Evolutionary conservation across 2,888 invertebrate species (phyloP).

Genomic region (Pediacus dermestoides): DNA sequence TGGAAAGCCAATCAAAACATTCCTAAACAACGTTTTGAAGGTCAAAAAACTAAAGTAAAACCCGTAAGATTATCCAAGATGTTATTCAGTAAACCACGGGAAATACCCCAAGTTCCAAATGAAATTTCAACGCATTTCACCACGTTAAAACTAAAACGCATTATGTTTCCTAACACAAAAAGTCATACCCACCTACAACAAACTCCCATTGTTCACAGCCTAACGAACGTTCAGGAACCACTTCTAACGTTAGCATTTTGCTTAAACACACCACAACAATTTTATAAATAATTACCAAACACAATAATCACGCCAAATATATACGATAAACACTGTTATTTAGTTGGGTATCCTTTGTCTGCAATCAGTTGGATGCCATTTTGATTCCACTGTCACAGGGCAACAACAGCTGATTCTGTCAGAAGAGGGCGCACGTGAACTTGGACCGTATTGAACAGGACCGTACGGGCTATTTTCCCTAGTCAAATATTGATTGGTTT

Average conservation of each 20-base stretch:
- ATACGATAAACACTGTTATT: constrained; percentile 23
- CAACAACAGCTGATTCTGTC: constrained; percentile 44
- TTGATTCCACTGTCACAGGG: constrained; percentile 42
- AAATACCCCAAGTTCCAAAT: too few species aligned
- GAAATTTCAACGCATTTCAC: constrained; percentile 18
- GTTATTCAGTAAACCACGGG: too few species aligned
- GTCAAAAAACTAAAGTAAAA: constrained; percentile 10
- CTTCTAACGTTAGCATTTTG: constrained; percentile 93
- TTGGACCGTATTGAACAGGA: constrained; percentile 20
- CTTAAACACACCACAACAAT: too few species aligned
- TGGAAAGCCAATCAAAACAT: constrained; percentile 3
- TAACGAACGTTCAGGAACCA: constrained; percentile 91
- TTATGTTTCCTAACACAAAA: constrained; percentile 13
- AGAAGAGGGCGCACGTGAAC: constrained; percentile 20
- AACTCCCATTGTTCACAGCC: constrained; percentile 99
- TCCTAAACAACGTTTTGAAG: constrained; percentile 12
- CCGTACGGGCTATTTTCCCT: constrained; percentile 19
- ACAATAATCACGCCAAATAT: constrained; percentile 1
- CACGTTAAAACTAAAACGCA: constrained; percentile 16
- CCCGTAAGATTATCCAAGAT: constrained; percentile 9
- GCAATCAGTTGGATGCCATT: constrained; percentile 43
- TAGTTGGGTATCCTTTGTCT: constrained; percentile 42
- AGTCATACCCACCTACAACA: constrained; percentile 74
- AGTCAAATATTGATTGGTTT: constrained; percentile 19
- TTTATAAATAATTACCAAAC: constrained; percentile 9